Conservation (phyloP, 2,888 invertebrate genomes). For the Phorcus lineatus region DNA sequence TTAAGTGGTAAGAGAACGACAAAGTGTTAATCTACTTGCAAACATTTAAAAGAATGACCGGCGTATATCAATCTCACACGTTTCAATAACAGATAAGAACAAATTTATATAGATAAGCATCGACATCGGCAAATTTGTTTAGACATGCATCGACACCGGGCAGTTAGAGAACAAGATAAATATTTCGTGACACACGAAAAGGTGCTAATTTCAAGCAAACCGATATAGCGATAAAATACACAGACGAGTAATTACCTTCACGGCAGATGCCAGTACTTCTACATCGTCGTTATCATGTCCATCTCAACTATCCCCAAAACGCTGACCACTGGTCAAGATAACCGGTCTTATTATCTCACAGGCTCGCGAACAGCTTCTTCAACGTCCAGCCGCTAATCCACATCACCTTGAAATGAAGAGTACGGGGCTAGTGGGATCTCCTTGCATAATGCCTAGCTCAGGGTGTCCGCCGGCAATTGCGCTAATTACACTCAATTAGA, state of each 20-base stretch:
- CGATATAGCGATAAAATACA: too few relatives aligned
- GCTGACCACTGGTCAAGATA: conserved; percentile 4
- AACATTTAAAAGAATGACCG: too few relatives aligned
- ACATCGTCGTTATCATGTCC: not conserved
- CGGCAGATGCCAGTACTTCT: not conserved
- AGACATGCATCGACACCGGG: too few relatives aligned
- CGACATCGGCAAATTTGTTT: too few relatives aligned
- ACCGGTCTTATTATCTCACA: not conserved
- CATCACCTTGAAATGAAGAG: not conserved
- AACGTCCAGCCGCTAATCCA: not conserved
- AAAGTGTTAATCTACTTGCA: too few relatives aligned
- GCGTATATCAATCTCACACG: too few relatives aligned
- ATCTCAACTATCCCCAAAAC: not conserved
- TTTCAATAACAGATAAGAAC: too few relatives aligned
- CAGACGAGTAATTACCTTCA: not conserved
- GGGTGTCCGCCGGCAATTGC: not conserved
- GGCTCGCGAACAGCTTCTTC: not conserved
- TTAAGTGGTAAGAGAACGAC: too few relatives aligned
- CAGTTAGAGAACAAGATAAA: too few relatives aligned
- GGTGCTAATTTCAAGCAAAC: too few relatives aligned
- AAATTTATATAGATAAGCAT: too few relatives aligned
- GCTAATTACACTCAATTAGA: not conserved
- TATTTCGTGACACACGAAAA: too few relatives aligned
- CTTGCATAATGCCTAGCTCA: not conserved
- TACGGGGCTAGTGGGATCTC: not conserved